Base-by-base conservation (phyloP, 30 jellyfish, hydroid and myxozoan genomes). In the Morbakka virulenta region DNA sequence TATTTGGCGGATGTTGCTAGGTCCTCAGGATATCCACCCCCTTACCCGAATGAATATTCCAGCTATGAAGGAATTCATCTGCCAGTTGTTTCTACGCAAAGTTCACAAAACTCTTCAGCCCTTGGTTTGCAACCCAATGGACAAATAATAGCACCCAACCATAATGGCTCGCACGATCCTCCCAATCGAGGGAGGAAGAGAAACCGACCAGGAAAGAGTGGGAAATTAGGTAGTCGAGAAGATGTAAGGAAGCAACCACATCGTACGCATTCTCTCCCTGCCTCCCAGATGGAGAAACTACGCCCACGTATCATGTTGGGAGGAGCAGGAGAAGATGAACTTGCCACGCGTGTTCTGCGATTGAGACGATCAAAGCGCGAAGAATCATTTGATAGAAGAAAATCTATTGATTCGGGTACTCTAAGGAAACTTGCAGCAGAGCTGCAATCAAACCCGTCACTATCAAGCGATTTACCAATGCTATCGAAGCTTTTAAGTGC, bases 321-420 rank as follows among this genome's bases (percentile, higher is more conserved):
- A 9, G 57, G 57, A 41, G 13, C 57, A 17, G 17, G 17, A 9
- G 71, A 57, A 4, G 25, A 57, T 9, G 34, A 57, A 24, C 25
- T 9, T 4, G 71, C 25, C 6, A 20, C 26, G 6, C 25, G 32
- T 11, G 32, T 14, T 6, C 71, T 21, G 34, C 71, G 71, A 4
- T 9, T 4, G 25, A 80, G 77, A 0, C 24, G 41, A 25, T 23
- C 35, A 69, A 73, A 25, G 14, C 34, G 34, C 2, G 94, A 61
- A 24, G 98, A 76, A 14, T 69, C 84, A 9, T 36, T 75, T 34
- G 93, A 91, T 65, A 62, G 98, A 21, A 82, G 98, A 23, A 92
- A 92, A 70, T 92, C 98, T 17, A 92, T 92, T 27, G 98, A 92
- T 68, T 92, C 98, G 34, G 98, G 98, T 52, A 87, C 98, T 12